A percentile compares a stretch with the other conserved stretches of the same genome.
phyloP scores from a whole-genome alignment of 2,888 invertebrate species.

The Hanleya hanleyi region DNA sequence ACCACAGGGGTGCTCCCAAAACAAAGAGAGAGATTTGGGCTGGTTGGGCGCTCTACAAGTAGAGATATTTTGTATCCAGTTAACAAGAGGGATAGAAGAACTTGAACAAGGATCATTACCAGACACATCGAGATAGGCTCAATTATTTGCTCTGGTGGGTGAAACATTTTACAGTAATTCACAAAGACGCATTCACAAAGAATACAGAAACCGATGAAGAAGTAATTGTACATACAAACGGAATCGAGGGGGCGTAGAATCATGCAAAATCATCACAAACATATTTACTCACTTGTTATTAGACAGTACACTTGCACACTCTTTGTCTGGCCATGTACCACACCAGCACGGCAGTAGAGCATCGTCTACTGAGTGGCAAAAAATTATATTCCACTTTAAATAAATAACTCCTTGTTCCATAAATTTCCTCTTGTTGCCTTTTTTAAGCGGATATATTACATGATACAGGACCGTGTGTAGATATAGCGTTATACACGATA shows the following conservation, averaged over 20 bases:
- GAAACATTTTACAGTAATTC: background rate
- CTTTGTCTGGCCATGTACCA: no score
- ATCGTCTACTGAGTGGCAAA: no score
- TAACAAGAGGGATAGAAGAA: background rate
- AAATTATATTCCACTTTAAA: no score
- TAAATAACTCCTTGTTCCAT: no score
- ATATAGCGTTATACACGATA: no score
- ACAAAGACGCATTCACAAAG: background rate
- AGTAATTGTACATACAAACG: background rate
- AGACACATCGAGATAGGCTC: background rate
- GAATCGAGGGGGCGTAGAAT: background rate
- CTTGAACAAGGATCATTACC: background rate
- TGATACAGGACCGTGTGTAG: no score
- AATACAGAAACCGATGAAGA: background rate
- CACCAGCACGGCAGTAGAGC: no score
- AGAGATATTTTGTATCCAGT: background rate
- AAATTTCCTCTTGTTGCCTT: no score
- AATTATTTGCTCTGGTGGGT: background rate
- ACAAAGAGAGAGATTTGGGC: background rate
- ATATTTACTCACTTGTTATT: no score
- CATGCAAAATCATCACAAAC: constrained; percentile 4
- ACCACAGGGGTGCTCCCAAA: background rate
- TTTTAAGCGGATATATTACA: no score
- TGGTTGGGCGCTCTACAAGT: background rate
- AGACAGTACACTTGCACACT: no score